These are phyloP conservation scores for Chaitophorus viminalis DNA, from an alignment of 2,888 invertebrate genomes.

Conservation along the genomic window DNA sequence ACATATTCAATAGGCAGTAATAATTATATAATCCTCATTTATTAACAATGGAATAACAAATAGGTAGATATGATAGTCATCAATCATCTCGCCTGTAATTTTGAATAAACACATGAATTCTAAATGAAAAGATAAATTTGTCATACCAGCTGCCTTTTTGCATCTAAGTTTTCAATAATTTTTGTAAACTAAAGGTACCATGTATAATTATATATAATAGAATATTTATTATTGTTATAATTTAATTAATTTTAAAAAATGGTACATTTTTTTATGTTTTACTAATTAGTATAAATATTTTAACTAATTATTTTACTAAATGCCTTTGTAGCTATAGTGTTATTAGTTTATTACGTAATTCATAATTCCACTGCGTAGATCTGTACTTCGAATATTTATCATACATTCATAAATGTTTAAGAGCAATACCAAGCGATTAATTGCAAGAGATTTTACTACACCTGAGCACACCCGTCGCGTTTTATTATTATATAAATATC, in stretches of 20 bases:
- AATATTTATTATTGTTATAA: not conserved
- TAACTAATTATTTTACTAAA: no score
- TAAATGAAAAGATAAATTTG: not conserved
- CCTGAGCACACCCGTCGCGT: slow-evolving; percentile 35
- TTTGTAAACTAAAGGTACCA: not conserved
- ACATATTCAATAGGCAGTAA: no score
- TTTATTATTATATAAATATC: slow-evolving; percentile 40
- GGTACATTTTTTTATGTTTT: not conserved
- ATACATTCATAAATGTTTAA: not conserved
- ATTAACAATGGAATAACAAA: not conserved
- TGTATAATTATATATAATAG: not conserved
- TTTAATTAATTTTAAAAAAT: not conserved
- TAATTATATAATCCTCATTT: not conserved
- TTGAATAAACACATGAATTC: not conserved
- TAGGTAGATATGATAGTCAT: not conserved
- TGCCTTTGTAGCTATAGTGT: not conserved
- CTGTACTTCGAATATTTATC: not conserved
- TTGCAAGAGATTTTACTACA: slow-evolving; percentile 14
- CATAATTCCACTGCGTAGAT: not conserved
- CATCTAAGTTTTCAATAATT: not conserved
- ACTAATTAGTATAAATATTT: no score
- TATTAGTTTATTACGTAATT: not conserved
- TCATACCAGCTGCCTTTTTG: not conserved
- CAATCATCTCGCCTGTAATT: not conserved
- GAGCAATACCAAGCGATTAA: not conserved